Evolutionary conservation across 2,888 invertebrate species (phyloP), one percentile per base, ranked within the genome.

Genomic region (Chesias legatella): DNA sequence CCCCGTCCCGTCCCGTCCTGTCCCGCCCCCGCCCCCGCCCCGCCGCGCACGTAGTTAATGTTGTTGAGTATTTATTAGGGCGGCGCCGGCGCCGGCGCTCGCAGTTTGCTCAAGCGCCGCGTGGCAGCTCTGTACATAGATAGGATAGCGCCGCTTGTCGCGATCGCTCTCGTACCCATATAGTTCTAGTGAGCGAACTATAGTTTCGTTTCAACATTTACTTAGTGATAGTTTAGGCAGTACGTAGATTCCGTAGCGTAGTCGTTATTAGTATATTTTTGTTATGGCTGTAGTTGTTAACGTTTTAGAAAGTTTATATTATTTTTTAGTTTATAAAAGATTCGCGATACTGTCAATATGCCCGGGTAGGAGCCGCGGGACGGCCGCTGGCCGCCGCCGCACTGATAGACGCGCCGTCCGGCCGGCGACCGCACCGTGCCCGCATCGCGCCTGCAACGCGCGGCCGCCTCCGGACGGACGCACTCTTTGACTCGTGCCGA

Each of bases 281-380:
- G 84, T 85, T 86, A 86, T 85, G 84, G 83, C 85, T 81, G 85
- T 85, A 86, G 86, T 76, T 83, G 85, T 86, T 85, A 84, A 85
- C 77, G 73, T 81, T 85, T 82, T 83, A 78, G 71, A 83, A 83
- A 81, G 79, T 84, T 85, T 84, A 80, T 83, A 78, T 79, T 55
- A 69, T 79, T 76, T 83, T 82, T 84, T 78, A 77, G 77, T 82
- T 79, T 31, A 73, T 75, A 69, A 74, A 64, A 71, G 67, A 77
- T 60, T 80, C 68, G 76, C 75, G 74, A 69, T 62, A 67, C 57
- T 60, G 64, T 73, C 65, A 62, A 56, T 63, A 59, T 65, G 42
- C 36, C 32, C 36, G 74, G 75, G 73, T 73, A 73, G 74, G 67
- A 67, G 65, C 73, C 69, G 65, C 66, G n/a, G n/a, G n/a, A n/a